phyloP scores from a whole-genome alignment of 2,113 vertebrate genomes.

The Saccopteryx leptura region DNA sequence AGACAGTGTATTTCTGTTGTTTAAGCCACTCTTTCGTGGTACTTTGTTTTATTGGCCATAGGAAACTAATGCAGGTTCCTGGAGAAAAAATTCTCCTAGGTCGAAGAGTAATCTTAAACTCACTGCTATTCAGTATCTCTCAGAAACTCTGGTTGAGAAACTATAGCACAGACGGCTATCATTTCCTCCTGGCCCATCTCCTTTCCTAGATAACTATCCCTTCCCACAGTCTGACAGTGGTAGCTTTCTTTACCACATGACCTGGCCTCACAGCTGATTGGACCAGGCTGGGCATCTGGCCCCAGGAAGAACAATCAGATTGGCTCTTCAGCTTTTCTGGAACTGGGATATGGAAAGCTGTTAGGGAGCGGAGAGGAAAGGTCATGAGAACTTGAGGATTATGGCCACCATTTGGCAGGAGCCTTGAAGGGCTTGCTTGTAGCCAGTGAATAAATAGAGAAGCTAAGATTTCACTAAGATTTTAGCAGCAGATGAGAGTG shows the following conservation, averaged over 20 bases:
- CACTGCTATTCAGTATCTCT: not conserved
- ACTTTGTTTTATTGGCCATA: not conserved
- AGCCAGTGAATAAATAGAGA: not conserved
- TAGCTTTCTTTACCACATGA: not conserved
- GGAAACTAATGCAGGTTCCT: not conserved
- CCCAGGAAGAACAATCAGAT: not conserved
- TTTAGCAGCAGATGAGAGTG: not conserved
- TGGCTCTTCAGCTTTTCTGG: not conserved
- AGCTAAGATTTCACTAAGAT: not conserved
- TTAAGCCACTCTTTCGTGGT: not conserved
- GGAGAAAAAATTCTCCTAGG: conserved; percentile 1
- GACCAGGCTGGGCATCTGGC: not conserved
- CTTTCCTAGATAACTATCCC: not conserved
- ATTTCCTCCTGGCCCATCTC: not conserved
- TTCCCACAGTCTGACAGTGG: not conserved
- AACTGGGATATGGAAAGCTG: not conserved
- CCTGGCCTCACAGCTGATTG: not conserved
- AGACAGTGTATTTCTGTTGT: not conserved
- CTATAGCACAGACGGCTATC: not conserved
- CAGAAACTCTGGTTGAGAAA: not conserved
- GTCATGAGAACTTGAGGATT: not conserved
- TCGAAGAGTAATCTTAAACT: not conserved
- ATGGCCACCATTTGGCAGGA: not conserved
- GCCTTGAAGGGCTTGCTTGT: not conserved
- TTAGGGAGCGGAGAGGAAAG: not conserved